Evolutionary conservation across 1,140 invertebrate species (phyloP), one percentile per base, ranked within the genome.

Genomic region (Zaprionus davidi): DNA sequence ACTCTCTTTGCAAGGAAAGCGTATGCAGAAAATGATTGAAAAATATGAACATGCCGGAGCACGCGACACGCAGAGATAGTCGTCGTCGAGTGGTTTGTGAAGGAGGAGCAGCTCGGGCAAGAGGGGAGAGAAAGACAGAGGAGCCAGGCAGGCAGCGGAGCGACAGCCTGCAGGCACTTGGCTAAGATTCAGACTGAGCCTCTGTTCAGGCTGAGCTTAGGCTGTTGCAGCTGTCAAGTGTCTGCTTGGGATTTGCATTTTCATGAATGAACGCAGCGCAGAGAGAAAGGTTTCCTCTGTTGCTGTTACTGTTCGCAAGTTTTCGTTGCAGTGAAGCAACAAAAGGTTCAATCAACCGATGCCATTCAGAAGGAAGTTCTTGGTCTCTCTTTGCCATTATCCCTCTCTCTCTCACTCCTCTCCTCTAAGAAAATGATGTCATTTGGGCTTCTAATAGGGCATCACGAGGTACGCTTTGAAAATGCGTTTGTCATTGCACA

Each of bases 61-160:
- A 87, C 84, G 84, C 84, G 85, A 87, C 84, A 87, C 67, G 70
- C 62, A 67, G 65, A 80, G 85, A 87, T 87, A 84, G 84, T 88
- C 41, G 67, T 64, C 36, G 26, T 66, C 15, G 56, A 56, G 51
- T 56, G 64, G 36, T 46, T 41, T 58, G 44, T 57, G 34, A 28
- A 57, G 65, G 55, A 67, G 65, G 26, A 46, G 65, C 22, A 46
- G 17, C 6, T 22, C 24, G 38, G 34, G 31, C 72, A 59, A 36
- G 49, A 46, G 49, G 26, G 9, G 15, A 44, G 41, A 34, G 15
- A 34, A 24, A 24, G 20, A 13, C 13, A 22, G 46, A 24, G 20
- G 11, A 51, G 17, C 3, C 46, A 17, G 20, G 55, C 55, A 53
- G 51, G 20, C 20, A 22, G 49, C 44, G 46, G 17, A 38, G 28